phyloP scores from a whole-genome alignment of 2,888 invertebrate genomes.

The Brenthis ino region DNA sequence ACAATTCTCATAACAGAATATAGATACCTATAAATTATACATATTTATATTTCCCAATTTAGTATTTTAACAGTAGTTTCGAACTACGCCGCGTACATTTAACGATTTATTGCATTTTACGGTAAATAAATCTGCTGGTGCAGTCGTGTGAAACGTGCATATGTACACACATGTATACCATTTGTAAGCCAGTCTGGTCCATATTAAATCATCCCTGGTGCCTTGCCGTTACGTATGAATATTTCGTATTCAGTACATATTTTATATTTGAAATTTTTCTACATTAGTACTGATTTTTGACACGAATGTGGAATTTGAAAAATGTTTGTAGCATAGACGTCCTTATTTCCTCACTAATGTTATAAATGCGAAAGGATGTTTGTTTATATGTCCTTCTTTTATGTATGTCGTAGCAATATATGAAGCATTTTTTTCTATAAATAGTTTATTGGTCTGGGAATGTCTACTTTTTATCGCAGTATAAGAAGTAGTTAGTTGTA shows the following conservation, averaged over 20 bases:
- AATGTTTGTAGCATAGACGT: background rate
- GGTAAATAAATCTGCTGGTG: constrained; percentile 12
- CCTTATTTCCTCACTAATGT: no score
- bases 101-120: constrained; percentile 2
- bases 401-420: no score
- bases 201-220: constrained; percentile 35
- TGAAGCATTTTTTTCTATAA: no score
- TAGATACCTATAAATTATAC: background rate
- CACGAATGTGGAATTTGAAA: constrained; percentile 31
- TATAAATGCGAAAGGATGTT: no score
- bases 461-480: no score
- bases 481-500: no score
- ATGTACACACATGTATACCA: constrained; percentile 14
- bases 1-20: background rate
- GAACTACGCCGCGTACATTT: background rate
- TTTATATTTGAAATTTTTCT: constrained; percentile 33
- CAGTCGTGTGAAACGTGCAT: constrained; percentile 12
- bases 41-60: background rate
- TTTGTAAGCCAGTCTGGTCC: constrained; percentile 23
- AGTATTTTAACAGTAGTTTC: background rate
- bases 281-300: constrained; percentile 35
- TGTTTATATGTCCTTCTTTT: no score
- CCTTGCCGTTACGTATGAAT: constrained; percentile 31
- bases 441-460: no score
- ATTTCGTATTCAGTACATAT: constrained; percentile 37